Evolutionary conservation across 2,888 invertebrate genomes (phyloP).

Genomic region (Nudaria mundana): DNA sequence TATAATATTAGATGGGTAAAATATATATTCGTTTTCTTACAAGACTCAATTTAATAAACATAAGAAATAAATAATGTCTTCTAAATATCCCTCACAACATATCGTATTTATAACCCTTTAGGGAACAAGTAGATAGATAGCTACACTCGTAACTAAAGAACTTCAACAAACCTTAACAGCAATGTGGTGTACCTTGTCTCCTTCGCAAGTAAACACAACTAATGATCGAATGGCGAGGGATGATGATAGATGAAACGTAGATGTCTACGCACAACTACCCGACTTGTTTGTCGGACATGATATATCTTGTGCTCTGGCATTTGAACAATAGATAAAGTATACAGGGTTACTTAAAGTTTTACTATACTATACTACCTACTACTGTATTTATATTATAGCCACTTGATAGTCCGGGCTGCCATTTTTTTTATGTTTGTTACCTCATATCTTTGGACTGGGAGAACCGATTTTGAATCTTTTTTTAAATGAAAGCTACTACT

Average conservation of each 20-base stretch:
- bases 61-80: too few species aligned
- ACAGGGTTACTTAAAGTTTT: background rate
- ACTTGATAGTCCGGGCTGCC: too few species aligned
- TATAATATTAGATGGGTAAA: too few species aligned
- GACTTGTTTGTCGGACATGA: constrained; percentile 41
- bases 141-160: constrained; percentile 25
- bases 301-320: constrained; percentile 26
- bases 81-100: too few species aligned
- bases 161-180: constrained; percentile 67
- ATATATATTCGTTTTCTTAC: too few species aligned
- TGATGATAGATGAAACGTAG: constrained; percentile 77
- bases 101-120: background rate
- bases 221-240: constrained; percentile 71
- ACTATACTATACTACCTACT: background rate
- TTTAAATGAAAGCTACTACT: too few species aligned
- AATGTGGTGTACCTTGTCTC: constrained; percentile 72
- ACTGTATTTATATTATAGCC: background rate
- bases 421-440: too few species aligned
- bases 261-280: constrained; percentile 66
- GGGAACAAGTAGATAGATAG: constrained; percentile 13
- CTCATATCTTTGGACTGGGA: too few species aligned
- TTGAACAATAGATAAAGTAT: constrained; percentile 6
- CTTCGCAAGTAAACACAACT: constrained; percentile 64
- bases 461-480: too few species aligned
- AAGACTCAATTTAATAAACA: too few species aligned